These are phyloP conservation scores for Phytoseiulus persimilis DNA, from an alignment of 2,888 invertebrate genomes.

Conservation along the genomic window DNA sequence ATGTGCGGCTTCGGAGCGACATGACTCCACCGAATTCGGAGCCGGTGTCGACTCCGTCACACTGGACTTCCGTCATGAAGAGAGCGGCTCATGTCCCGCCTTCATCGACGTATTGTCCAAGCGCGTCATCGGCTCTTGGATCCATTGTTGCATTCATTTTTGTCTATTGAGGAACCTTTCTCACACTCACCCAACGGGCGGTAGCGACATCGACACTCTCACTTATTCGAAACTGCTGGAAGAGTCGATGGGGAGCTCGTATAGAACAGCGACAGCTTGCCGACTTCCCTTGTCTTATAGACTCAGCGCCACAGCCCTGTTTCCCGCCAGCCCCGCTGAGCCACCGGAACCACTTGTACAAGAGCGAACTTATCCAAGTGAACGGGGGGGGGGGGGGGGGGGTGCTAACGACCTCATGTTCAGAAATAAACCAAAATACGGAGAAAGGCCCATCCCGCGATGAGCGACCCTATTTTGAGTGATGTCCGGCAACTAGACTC, in stretches of 20 bases:
- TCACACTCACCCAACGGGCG: too few relatives aligned
- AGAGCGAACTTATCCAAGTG: background rate
- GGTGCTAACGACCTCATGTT: background rate
- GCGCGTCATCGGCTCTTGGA: too few relatives aligned
- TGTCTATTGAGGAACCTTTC: too few relatives aligned
- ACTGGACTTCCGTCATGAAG: too few relatives aligned
- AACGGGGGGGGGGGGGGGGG: too few relatives aligned
- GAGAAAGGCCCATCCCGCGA: background rate
- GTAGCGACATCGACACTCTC: too few relatives aligned
- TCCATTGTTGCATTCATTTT: too few relatives aligned
- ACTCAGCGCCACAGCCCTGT: background rate
- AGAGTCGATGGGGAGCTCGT: background rate
- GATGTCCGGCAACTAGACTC: too few relatives aligned
- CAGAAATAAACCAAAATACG: background rate
- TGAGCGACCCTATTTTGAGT: too few relatives aligned
- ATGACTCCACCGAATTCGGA: background rate
- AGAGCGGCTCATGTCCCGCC: too few relatives aligned
- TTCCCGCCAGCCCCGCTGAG: background rate
- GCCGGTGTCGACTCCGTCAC: too few relatives aligned
- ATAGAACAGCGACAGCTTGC: background rate
- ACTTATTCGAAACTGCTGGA: background rate
- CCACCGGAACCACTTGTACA: background rate
- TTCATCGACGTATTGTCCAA: too few relatives aligned
- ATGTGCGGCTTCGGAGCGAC: background rate
- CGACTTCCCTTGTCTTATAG: background rate